Evolutionary conservation across 2,113 vertebrate genomes (phyloP).

Genomic region (Pachypanchax playfairii): DNA sequence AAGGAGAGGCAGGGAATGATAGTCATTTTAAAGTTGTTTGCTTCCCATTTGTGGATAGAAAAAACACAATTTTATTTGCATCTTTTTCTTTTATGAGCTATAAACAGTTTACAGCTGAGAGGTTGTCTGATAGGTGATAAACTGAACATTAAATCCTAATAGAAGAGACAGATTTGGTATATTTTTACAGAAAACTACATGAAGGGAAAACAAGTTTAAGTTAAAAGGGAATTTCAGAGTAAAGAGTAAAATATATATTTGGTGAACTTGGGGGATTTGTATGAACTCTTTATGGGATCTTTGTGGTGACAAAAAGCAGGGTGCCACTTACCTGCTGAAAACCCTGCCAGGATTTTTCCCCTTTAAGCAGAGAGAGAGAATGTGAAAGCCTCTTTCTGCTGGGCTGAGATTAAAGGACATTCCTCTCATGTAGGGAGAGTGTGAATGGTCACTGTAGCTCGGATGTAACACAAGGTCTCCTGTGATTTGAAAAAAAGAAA

Average conservation of each 20-base stretch:
- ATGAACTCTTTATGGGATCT: constrained; percentile 25
- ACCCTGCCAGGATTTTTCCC: constrained; percentile 1
- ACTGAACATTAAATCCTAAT: too few relatives aligned
- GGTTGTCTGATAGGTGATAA: constrained; percentile 46
- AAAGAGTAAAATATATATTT: neutral
- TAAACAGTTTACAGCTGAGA: constrained; percentile 60
- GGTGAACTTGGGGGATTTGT: constrained; percentile 34
- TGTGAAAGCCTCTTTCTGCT: constrained; percentile 62
- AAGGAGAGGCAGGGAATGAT: constrained; percentile 55
- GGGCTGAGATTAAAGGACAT: constrained; percentile 65
- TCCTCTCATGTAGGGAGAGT: constrained; percentile 33
- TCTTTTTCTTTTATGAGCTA: constrained; percentile 18
- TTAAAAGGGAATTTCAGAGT: neutral
- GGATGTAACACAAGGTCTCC: constrained; percentile 37
- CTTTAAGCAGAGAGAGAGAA: constrained; percentile 21
- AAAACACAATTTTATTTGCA: constrained; percentile 2
- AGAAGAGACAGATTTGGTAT: too few relatives aligned
- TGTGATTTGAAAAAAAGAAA: constrained; percentile 58
- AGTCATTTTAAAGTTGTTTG: constrained; percentile 62
- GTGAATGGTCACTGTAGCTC: constrained; percentile 44
- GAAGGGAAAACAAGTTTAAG: constrained; percentile 18
- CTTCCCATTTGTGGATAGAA: constrained; percentile 28
- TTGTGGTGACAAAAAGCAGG: constrained; percentile 23
- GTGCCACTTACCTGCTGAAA: constrained; percentile 57
- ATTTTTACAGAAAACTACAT: constrained; percentile 8